Percentiles rank a stretch among this genome's conserved stretches.
phyloP scores from a whole-genome alignment of 2,113 vertebrate species.

The Paracanthobrama guichenoti region DNA sequence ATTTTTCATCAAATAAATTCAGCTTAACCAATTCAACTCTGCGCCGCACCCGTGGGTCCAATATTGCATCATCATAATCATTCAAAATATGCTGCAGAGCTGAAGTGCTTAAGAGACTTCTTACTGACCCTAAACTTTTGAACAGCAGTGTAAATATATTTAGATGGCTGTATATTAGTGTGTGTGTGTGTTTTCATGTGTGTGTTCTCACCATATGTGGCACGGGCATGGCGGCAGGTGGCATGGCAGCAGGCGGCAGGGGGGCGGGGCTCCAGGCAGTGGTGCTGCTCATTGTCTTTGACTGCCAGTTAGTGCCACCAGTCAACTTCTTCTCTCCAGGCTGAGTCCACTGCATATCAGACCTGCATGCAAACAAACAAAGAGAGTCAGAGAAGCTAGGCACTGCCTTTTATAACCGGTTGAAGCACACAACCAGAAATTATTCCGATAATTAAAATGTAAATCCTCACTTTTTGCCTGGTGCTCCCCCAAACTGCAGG shows the following conservation, averaged over 20 bases:
- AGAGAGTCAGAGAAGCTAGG: background rate
- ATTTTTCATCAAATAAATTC: too few species aligned
- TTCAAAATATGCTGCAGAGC: too few species aligned
- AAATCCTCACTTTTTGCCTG: constrained; percentile 84
- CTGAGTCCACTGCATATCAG: constrained; percentile 84
- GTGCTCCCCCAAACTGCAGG: constrained; percentile 85
- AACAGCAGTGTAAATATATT: background rate
- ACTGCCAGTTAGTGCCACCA: constrained; percentile 88
- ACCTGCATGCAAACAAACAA: constrained; percentile 67
- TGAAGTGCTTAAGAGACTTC: background rate
- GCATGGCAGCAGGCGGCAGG: constrained; percentile 72
- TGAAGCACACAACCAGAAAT: background rate
- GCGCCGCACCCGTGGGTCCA: too few species aligned
- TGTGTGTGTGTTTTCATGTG: background rate
- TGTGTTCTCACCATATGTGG: constrained; percentile 79
- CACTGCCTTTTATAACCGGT: background rate
- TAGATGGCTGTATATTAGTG: constrained; percentile 39
- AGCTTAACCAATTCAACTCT: too few species aligned
- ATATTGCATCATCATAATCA: too few species aligned
- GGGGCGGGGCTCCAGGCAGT: constrained; percentile 82
- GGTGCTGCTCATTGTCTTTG: constrained; percentile 82
- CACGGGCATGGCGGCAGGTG: constrained; percentile 77
- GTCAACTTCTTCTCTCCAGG: constrained; percentile 86
- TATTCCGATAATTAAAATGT: background rate
- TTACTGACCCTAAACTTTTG: background rate